phyloP scores from a whole-genome alignment of 2,888 invertebrate genomes.

The Euplexia lucipara region DNA sequence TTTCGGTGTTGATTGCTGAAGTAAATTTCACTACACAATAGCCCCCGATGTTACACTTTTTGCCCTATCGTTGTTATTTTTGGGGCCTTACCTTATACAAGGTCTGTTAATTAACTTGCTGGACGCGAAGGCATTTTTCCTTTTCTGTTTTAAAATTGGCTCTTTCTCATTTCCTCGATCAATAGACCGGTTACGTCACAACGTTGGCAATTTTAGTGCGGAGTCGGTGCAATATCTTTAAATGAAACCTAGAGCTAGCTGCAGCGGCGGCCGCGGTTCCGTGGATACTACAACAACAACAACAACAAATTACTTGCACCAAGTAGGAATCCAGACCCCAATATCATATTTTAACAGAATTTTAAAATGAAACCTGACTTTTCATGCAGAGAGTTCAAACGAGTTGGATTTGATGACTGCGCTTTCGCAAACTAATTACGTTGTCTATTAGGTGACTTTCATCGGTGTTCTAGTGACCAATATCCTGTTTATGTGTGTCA shows the following conservation, averaged over 20 bases:
- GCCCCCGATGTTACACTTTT: slow-evolving; percentile 34
- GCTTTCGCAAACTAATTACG: slow-evolving; percentile 50
- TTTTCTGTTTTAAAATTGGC: slow-evolving; percentile 55
- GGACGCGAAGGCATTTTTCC: slow-evolving; percentile 37
- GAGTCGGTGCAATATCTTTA: slow-evolving; percentile 71
- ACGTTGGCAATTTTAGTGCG: slow-evolving; percentile 49
- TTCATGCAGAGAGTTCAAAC: slow-evolving; percentile 37
- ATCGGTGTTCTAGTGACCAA: slow-evolving; percentile 42
- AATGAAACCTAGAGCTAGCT: slow-evolving; percentile 72
- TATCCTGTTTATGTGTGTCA: slow-evolving; percentile 48
- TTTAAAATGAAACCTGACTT: slow-evolving; percentile 40
- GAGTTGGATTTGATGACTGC: slow-evolving; percentile 40
- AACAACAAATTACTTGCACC: slow-evolving; percentile 68
- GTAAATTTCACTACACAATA: slow-evolving; percentile 13
- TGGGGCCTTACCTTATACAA: slow-evolving; percentile 12
- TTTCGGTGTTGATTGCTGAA: slow-evolving; percentile 8
- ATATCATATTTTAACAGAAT: slow-evolving; percentile 42
- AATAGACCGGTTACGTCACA: slow-evolving; percentile 49
- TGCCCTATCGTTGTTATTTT: slow-evolving; percentile 42
- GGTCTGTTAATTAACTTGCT: slow-evolving; percentile 53
- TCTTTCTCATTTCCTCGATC: slow-evolving; percentile 56
- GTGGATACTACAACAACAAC: slow-evolving; percentile 71
- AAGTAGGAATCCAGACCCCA: slow-evolving; percentile 41
- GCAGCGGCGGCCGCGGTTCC: slow-evolving; percentile 45
- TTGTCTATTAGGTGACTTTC: slow-evolving; percentile 45